A percentile compares a stretch with the other conserved stretches of the same genome.
Evolutionary conservation across 2,113 vertebrate species (phyloP).

Genomic region (Rhadina sibilatrix): DNA sequence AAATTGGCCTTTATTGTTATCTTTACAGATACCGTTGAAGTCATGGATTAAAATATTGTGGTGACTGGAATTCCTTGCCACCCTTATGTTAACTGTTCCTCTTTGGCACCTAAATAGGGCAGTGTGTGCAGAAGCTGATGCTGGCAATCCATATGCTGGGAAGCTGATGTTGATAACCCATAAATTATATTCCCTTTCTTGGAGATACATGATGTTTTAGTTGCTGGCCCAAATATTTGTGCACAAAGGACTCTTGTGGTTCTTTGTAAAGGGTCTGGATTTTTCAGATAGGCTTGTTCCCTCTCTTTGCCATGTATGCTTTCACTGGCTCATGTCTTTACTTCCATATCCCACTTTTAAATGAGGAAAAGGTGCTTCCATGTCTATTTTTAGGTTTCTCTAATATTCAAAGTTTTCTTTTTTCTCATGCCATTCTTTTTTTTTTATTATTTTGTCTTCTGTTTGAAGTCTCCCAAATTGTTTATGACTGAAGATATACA

Average conservation of each 20-base stretch:
- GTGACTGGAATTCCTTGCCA: neutral
- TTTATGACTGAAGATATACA: neutral
- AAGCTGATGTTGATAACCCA: neutral
- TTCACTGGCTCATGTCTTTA: neutral
- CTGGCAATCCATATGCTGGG: neutral
- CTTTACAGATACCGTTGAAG: neutral
- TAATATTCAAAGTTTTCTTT: neutral
- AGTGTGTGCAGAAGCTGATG: neutral
- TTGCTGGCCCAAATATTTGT: neutral
- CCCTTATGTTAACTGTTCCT: neutral
- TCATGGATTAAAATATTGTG: neutral
- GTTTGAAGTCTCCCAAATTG: neutral
- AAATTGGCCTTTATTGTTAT: neutral
- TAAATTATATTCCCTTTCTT: neutral
- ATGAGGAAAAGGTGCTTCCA: neutral
- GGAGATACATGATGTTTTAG: neutral
- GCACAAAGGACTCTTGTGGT: fast-evolving
- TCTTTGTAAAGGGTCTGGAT: neutral
- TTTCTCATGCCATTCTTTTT: neutral
- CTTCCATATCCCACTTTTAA: neutral
- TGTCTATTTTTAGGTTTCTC: neutral
- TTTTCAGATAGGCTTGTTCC: neutral
- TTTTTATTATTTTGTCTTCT: neutral
- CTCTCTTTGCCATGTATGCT: neutral
- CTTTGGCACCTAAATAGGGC: neutral